Evolutionary conservation across 1,140 invertebrate species (phyloP), one percentile per base, ranked within the genome.

Genomic region (Reticulitermes speratus): DNA sequence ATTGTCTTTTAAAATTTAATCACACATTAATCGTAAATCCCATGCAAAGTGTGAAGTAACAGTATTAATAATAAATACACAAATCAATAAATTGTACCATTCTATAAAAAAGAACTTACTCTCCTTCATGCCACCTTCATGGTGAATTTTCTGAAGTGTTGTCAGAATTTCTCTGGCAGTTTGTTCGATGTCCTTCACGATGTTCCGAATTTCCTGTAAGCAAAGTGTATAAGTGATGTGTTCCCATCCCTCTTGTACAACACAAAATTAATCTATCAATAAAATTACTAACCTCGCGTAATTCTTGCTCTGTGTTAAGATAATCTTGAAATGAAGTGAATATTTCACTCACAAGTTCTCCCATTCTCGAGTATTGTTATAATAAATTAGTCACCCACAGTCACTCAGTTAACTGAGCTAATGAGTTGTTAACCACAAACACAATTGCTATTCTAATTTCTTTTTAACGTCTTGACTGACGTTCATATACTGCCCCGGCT

Each of bases 101-200:
- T 38, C 2, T 38, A 55, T 1, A 1, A 21, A 55, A 14, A 16
- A 55, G n/a, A 16, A 88, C 83, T 85, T 89, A 92, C 94, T 92
- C 90, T 95, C 92, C 90, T 93, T 91, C 86, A 90, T 90, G 85
- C 92, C 90, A 87, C 90, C 90, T 85, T 93, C 92, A 87, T 94
- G 94, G 89, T 97, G 96, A 87, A 97, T 95, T 69, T 93, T 92
- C 90, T 96, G 95, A n/a, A 97, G 89, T 86, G 92, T 91, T 86
- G 94, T 95, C 48, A 93, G 89, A 75, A 96, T 94, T 89, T 96
- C 94, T 88, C 95, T 92, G 2, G 93, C 91, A 86, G 91, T 91
- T 88, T 95, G 94, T 88, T 97, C 96, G 87, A 96, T 92, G 88
- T 95, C 94, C 87, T 93, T 93, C 1, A 95, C 94, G 86, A 93